These are phyloP conservation scores for Sebastes minor DNA, from an alignment of 2,797 vertebrate species.

Conservation along the genomic window DNA sequence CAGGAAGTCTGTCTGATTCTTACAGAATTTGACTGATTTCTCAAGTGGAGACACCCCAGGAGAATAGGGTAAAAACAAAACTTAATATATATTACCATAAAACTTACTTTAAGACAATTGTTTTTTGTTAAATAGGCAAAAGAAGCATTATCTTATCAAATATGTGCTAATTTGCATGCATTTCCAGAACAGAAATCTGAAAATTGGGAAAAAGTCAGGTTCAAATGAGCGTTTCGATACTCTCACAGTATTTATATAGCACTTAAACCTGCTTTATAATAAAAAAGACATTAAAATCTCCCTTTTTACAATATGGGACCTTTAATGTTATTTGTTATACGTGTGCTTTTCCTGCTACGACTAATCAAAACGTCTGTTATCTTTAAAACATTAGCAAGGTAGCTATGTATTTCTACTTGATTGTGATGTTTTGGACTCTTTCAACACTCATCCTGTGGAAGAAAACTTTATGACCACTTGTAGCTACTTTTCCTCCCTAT, in stretches of 20 bases:
- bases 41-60: too few species aligned
- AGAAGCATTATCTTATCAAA: too few species aligned
- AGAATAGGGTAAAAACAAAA: background rate
- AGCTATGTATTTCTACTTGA: background rate
- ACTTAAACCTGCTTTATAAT: background rate
- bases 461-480: conserved; percentile 11
- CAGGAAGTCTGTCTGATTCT: background rate
- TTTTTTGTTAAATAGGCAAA: too few species aligned
- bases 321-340: background rate
- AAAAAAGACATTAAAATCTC: too few species aligned
- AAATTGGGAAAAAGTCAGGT: too few species aligned
- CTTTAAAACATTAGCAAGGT: background rate
- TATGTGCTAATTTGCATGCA: too few species aligned
- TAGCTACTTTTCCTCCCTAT: conserved; percentile 1
- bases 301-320: too few species aligned
- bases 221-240: too few species aligned
- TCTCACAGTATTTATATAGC: too few species aligned
- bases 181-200: too few species aligned
- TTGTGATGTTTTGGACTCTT: background rate
- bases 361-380: background rate
- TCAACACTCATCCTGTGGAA: background rate
- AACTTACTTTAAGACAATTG: too few species aligned
- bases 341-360: background rate
- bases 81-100: too few species aligned
- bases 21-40: background rate